Evolutionary conservation across 2,113 vertebrate genomes (phyloP).

Genomic region (Vidua chalybeata): DNA sequence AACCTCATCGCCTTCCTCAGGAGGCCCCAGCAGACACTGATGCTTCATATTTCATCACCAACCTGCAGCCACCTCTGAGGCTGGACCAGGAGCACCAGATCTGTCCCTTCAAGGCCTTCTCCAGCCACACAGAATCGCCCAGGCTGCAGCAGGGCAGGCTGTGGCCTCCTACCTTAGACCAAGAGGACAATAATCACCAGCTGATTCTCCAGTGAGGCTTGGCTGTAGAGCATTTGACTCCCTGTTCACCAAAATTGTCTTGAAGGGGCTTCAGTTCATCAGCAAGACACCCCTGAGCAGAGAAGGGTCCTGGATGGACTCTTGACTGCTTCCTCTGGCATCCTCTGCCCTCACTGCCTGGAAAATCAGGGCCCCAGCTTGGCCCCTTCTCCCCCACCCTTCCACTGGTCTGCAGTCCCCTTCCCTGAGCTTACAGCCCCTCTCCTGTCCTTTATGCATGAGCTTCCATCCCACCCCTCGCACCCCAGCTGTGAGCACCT

Average conservation of each 20-base stretch:
- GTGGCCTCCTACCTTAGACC: not conserved
- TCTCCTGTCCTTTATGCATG: not conserved
- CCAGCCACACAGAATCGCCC: not conserved
- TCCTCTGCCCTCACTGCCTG: not conserved
- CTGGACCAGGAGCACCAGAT: not conserved
- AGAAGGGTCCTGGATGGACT: not conserved
- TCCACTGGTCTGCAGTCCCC: not conserved
- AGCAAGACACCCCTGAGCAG: not conserved
- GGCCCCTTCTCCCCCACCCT: not conserved
- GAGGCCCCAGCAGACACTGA: not conserved
- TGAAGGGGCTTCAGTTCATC: not conserved
- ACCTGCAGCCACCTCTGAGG: not conserved
- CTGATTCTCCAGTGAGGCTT: not conserved
- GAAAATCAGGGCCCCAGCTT: not conserved
- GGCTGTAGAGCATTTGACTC: not conserved
- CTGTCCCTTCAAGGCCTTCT: not conserved
- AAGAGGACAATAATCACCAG: not conserved
- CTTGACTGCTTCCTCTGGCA: not conserved
- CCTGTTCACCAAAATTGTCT: not conserved
- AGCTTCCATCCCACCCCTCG: not conserved
- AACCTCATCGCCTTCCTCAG: accelerated
- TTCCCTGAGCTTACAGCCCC: not conserved
- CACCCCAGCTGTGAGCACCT: not conserved
- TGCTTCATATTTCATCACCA: not conserved
- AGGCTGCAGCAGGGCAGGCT: not conserved